Evolutionary conservation across 2,888 invertebrate species (phyloP).

Genomic region (Epinotia demarniana): DNA sequence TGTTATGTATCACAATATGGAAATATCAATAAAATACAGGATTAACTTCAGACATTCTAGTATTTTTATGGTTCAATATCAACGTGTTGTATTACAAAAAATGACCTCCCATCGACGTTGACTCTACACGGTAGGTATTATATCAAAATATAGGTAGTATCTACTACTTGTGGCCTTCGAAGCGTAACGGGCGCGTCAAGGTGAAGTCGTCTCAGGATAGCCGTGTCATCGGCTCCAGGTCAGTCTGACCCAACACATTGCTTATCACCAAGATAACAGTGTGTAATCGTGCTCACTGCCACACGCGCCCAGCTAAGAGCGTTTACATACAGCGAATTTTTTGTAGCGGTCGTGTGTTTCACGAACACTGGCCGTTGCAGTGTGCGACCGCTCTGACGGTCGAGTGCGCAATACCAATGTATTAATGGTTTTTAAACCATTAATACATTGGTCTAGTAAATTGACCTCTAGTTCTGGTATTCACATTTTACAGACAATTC

Average conservation of each 20-base stretch:
- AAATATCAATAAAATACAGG: background rate
- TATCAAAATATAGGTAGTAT: conserved; percentile 22
- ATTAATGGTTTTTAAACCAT: too few species aligned
- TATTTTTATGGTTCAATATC: background rate
- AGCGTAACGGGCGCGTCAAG: conserved; percentile 46
- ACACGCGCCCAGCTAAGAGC: too few species aligned
- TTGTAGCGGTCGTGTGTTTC: too few species aligned
- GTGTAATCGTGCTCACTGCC: background rate
- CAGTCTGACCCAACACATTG: background rate
- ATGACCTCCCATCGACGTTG: conserved; percentile 2
- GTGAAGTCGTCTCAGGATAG: conserved; percentile 39
- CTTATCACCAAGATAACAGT: background rate
- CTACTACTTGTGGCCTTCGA: conserved; percentile 44
- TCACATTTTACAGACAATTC: background rate
- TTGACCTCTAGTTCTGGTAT: background rate
- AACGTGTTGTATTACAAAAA: background rate
- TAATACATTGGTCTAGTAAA: background rate
- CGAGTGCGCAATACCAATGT: too few species aligned
- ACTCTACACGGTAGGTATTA: conserved; percentile 4
- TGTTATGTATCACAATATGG: background rate
- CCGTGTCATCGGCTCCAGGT: conserved; percentile 11
- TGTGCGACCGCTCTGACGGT: background rate
- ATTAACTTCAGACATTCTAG: background rate
- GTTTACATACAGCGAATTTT: too few species aligned
- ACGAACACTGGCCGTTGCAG: too few species aligned